Evolutionary conservation across 1,140 invertebrate genomes (phyloP).

Genomic region (Eriosoma lanigerum): DNA sequence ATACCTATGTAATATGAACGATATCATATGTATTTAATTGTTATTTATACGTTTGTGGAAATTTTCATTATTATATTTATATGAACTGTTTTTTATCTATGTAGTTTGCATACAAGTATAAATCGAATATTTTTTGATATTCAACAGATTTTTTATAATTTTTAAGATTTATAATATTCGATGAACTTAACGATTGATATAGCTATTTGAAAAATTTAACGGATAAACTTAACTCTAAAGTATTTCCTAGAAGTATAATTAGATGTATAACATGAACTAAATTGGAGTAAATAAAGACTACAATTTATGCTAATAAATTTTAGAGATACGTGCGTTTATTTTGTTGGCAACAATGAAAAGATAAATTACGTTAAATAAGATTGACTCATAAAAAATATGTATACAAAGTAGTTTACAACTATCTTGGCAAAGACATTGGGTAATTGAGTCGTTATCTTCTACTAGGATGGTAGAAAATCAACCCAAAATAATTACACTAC

Average conservation of each 20-base stretch:
- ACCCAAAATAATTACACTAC: background rate
- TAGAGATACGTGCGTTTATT: conserved; percentile 4
- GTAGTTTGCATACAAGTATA: too few species aligned
- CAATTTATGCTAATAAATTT: background rate
- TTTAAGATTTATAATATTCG: too few species aligned
- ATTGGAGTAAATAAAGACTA: background rate
- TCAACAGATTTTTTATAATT: too few species aligned
- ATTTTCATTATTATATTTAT: conserved; percentile 2
- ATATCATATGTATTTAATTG: too few species aligned
- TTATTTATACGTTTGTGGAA: too few species aligned
- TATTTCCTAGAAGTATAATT: too few species aligned
- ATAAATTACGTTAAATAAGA: background rate
- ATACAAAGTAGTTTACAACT: conserved; percentile 15
- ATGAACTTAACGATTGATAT: too few species aligned
- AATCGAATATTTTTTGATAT: too few species aligned
- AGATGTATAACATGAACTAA: background rate
- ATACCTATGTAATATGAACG: too few species aligned
- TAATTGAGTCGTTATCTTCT: background rate
- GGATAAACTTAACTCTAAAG: too few species aligned
- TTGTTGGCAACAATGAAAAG: background rate
- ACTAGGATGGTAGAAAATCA: background rate
- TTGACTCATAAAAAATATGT: conserved; percentile 27
- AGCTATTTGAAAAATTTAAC: too few species aligned
- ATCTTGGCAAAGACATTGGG: background rate
- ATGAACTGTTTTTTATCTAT: background rate